Base-by-base conservation (phyloP, 2,797 vertebrate species). In the Falco biarmicus region DNA sequence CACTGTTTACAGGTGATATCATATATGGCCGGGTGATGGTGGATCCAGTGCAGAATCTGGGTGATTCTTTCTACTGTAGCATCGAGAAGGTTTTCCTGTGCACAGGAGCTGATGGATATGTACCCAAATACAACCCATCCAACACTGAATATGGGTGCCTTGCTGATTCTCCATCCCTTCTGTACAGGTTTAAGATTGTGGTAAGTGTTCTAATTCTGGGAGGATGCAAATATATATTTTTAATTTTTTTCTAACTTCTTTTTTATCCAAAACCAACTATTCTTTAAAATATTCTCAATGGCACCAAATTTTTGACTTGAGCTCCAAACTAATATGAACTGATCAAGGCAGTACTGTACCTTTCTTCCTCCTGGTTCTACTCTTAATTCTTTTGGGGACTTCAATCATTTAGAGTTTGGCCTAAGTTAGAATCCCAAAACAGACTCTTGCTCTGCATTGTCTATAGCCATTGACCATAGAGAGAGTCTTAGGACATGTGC, bases 31-130 rank as follows among this genome's bases (percentile, higher is more conserved):
- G 99, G 12, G 99, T 99, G 93, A 99, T 99, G 99, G 99, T 99
- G 96, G 99, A 99, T 95, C 99, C 99, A 6, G 99, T 99, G 87
- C 99, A 99, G 97, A 99, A 99, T 93, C 98, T 99, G 34, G 99
- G 99, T 31, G 98, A 99, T 89, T 99, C 99, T 28, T 99, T 99
- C 97, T 98, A 98, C 98, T 99, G 99, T 84, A 99, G 98, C 98
- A 99, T 99, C 18, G 99, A 99, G 97, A 99, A 99, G 91, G 99
- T 99, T 79, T 99, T 99, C 96, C 98, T 99, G 8, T 99, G 99
- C 96, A 99, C 99, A 0, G 99, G 99, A 19, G 98, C 99, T 5
- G 99, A 99, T 60, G 99, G 99, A 88, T 99, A 99, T 10, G 98
- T 99, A 11, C 99, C 99, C 64, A 99, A 99, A 94, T 99, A 99